Base-by-base conservation (phyloP, 2,888 invertebrate genomes). In the Drosophila aldrichi region DNA sequence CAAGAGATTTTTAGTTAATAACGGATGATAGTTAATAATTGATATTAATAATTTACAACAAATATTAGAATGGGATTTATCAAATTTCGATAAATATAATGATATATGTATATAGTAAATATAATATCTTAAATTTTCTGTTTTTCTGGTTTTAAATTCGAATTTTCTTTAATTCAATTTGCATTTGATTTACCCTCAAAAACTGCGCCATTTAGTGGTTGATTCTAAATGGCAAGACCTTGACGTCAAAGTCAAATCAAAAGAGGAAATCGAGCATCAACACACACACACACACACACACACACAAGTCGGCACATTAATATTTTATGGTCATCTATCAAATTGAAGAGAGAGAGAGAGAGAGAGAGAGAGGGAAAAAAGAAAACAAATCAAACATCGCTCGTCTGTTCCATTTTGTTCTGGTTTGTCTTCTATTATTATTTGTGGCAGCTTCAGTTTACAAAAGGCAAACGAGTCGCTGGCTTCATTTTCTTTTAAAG, bases 321-420 rank as follows among this genome's bases (percentile, higher is more conserved):
- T 77, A 77, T 80, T 89, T 77, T 76, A 84, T 69, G 88, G 79
- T 79, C 81, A 89, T 89, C 89, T 81, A 87, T 87, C 89, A 87
- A 89, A 79, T 74, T 59, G 38, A 52, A 44, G 52, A 59, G 54
- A 40, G 32, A 18, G 14, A 36, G 14, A 18, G 63, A 38, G 16
- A 38, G 16, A 41, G 5, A 41, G 18, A 18, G 25, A 25, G 25
- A 25, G 5, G 25, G 25, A 25, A 6, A 20, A 58, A 20, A 0
- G 12, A 22, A 44, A 44, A 1, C 14, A 79, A 71, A 70, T 72
- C 75, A 81, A 78, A 81, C 66, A 69, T 63, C 54, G 48, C 6
- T 58, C 61, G 62, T 43, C 49, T 63, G 59, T 57, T 52, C 66
- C 54, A 49, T 25, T 44, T 29, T 32, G 56, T 38, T 29, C 41